phyloP scores from a whole-genome alignment of 1,140 invertebrate species.

The Drosophila equinoxialis region DNA sequence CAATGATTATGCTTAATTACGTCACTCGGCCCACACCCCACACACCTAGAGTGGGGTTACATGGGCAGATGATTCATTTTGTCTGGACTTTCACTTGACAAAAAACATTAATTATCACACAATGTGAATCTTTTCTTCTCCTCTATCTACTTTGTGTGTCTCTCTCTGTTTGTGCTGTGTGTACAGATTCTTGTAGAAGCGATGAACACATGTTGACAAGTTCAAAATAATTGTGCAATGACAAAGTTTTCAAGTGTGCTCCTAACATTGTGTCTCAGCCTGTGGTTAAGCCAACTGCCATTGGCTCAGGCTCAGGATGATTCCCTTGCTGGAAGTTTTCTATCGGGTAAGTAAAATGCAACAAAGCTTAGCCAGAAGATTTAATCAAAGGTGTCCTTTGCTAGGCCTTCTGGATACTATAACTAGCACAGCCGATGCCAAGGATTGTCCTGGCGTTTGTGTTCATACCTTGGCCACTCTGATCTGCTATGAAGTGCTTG shows the following conservation, averaged over 20 bases:
- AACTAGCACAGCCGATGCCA: conserved; percentile 91
- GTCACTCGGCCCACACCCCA: no score
- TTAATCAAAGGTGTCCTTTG: not conserved
- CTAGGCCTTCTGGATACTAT: conserved; percentile 91
- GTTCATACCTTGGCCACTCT: conserved; percentile 91
- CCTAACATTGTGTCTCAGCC: conserved; percentile 27
- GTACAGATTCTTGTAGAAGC: conserved; percentile 54
- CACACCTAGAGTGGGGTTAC: conserved; percentile 34
- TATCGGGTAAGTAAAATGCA: conserved; percentile 86
- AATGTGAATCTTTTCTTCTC: conserved; percentile 3
- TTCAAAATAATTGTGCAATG: conserved; percentile 25
- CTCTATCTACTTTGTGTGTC: not conserved
- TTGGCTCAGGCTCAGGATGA: conserved; percentile 86
- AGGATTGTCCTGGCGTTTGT: conserved; percentile 93
- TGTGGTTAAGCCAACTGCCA: conserved; percentile 33
- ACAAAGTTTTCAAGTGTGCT: conserved; percentile 24
- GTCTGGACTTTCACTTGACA: conserved; percentile 60
- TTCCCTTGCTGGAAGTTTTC: conserved; percentile 89
- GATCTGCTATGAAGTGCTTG: conserved; percentile 92
- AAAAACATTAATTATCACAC: conserved; percentile 43
- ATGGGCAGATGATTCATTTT: conserved; percentile 45
- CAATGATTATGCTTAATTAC: no score
- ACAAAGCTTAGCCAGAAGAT: not conserved
- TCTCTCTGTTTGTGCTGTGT: conserved; percentile 2
- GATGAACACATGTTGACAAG: conserved; percentile 65